Percentiles rank a stretch among this genome's conserved stretches.
Conservation (phyloP, 2,113 vertebrate species). For the Regulus satrapa region DNA sequence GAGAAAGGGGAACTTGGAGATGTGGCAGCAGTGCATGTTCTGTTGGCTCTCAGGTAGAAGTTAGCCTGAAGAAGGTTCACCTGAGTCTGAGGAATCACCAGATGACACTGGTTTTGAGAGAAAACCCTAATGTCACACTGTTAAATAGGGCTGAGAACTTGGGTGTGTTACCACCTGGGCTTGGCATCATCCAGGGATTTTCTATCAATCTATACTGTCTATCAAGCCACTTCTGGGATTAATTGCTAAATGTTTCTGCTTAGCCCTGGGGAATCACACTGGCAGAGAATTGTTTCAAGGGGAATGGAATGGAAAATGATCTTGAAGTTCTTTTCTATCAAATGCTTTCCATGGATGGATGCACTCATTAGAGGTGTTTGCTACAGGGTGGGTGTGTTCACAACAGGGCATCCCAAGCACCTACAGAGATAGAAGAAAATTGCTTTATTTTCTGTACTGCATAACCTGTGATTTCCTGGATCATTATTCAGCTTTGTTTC, state of each 20-base stretch:
- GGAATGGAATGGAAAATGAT: background rate
- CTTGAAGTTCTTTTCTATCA: background rate
- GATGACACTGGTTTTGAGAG: background rate
- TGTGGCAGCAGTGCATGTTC: rapidly evolving
- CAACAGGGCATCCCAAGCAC: background rate
- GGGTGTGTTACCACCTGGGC: background rate
- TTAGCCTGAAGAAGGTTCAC: background rate
- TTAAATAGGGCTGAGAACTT: background rate
- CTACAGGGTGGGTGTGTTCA: rapidly evolving
- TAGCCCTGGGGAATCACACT: background rate
- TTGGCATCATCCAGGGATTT: background rate
- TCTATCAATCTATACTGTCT: background rate
- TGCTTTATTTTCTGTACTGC: background rate
- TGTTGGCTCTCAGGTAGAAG: background rate
- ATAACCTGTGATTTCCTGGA: background rate
- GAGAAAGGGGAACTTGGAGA: background rate
- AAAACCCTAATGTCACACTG: background rate
- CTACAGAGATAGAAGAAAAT: background rate
- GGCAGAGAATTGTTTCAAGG: background rate
- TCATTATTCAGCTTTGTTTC: background rate
- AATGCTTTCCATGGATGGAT: background rate
- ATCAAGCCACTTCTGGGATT: background rate
- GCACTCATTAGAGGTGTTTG: background rate
- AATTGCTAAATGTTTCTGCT: background rate
- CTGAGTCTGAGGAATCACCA: background rate